Conservation (phyloP, 2,113 vertebrate genomes). For the Campylorhamphus procurvoides region DNA sequence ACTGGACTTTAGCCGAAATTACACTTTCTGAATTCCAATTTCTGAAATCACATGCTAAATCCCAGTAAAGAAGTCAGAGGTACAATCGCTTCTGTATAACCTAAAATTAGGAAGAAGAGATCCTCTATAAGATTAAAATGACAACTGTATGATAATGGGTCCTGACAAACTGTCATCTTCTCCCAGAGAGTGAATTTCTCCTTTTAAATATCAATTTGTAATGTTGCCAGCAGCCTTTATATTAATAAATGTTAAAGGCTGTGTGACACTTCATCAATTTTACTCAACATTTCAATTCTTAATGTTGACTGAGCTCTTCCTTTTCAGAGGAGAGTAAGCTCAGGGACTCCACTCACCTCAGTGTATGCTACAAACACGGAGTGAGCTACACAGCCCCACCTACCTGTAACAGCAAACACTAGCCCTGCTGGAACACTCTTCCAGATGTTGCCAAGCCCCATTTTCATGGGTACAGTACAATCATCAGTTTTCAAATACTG, state of each 20-base stretch:
- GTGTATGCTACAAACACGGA: background rate
- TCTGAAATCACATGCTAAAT: background rate
- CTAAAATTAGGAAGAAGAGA: background rate
- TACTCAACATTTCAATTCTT: background rate
- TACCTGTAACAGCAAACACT: background rate
- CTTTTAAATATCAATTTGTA: background rate
- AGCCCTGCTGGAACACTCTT: background rate
- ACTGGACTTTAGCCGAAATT: background rate
- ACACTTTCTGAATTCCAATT: background rate
- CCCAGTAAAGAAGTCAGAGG: background rate
- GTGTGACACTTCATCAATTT: background rate
- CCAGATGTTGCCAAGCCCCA: background rate
- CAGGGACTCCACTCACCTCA: background rate
- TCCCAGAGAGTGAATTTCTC: background rate
- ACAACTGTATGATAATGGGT: background rate
- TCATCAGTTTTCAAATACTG: background rate
- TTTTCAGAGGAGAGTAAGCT: background rate
- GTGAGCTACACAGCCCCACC: background rate
- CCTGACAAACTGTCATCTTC: background rate
- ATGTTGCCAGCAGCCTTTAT: background rate
- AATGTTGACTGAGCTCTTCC: background rate
- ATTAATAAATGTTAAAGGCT: background rate
- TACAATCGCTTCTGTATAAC: background rate
- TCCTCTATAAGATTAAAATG: background rate
- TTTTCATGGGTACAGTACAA: background rate